These are phyloP conservation scores for Tetrax tetrax DNA, from an alignment of 2,113 vertebrate species.

Conservation along the genomic window DNA sequence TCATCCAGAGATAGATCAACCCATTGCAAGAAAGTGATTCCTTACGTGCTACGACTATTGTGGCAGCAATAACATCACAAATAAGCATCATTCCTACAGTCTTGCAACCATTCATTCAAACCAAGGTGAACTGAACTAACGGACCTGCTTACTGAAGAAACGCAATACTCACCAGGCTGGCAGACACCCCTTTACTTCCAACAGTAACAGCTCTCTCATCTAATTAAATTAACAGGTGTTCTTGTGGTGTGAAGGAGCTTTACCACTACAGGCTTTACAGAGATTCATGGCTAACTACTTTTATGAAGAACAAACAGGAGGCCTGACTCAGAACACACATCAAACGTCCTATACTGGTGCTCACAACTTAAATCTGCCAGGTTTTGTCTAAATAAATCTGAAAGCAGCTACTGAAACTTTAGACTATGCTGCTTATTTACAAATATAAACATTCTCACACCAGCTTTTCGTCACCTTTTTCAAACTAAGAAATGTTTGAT, in stretches of 20 bases:
- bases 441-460: not conserved
- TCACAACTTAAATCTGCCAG: not conserved
- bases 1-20: not conserved
- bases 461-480: not conserved
- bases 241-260: not conserved
- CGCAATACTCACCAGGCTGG: constrained; percentile 5
- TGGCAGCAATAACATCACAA: not conserved
- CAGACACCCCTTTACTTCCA: not conserved
- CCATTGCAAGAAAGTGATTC: not conserved
- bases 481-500: not conserved
- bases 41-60: not conserved
- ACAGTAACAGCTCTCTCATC: not conserved
- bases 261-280: not conserved
- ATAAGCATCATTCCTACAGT: not conserved
- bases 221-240: not conserved
- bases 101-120: not conserved
- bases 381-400: not conserved
- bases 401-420: not conserved
- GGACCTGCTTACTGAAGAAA: not conserved
- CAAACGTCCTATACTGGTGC: not conserved
- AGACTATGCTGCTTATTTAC: not conserved
- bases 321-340: not conserved
- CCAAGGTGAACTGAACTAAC: not conserved
- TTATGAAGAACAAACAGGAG: not conserved
- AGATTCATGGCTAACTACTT: not conserved